phyloP scores from a whole-genome alignment of 1,140 invertebrate genomes.

The Danaus melanippus region DNA sequence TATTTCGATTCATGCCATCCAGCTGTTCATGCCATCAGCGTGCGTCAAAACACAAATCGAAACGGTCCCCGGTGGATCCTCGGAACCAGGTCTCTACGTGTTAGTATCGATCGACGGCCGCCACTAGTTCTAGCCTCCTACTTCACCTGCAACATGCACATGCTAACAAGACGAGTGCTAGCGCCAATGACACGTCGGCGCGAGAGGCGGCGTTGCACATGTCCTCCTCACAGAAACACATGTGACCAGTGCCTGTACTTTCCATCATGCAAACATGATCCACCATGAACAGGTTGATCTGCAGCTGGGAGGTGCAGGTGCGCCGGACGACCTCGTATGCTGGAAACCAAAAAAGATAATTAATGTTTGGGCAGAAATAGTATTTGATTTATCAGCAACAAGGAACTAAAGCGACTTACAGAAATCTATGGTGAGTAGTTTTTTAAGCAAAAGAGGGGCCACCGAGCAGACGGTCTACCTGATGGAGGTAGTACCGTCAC shows the following conservation, averaged over 20 bases:
- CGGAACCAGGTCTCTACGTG: not conserved
- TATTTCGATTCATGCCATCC: slow-evolving; percentile 17
- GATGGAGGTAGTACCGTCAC: too few relatives aligned
- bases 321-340: slow-evolving; percentile 90
- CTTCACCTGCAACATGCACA: slow-evolving; percentile 67
- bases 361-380: not conserved
- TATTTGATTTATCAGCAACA: too few relatives aligned
- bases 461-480: too few relatives aligned
- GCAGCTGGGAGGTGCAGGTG: slow-evolving; percentile 92
- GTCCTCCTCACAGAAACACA: slow-evolving; percentile 98
- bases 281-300: slow-evolving; percentile 98
- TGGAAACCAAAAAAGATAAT: slow-evolving; percentile 72
- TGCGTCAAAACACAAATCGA: slow-evolving; percentile 9
- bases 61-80: not conserved
- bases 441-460: too few relatives aligned
- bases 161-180: slow-evolving; percentile 44
- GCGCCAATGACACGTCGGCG: slow-evolving; percentile 30
- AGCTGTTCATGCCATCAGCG: slow-evolving; percentile 12
- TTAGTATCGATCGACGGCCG: slow-evolving; percentile 27
- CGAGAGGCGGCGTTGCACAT: slow-evolving; percentile 82
- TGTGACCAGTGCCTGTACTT: slow-evolving; percentile 95
- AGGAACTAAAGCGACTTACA: too few relatives aligned
- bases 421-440: too few relatives aligned
- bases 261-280: slow-evolving; percentile 98
- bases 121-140: slow-evolving; percentile 33